Percentiles rank a stretch among this genome's conserved stretches.
Conservation (phyloP, 2,113 vertebrate genomes). For the Jacana jacana region DNA sequence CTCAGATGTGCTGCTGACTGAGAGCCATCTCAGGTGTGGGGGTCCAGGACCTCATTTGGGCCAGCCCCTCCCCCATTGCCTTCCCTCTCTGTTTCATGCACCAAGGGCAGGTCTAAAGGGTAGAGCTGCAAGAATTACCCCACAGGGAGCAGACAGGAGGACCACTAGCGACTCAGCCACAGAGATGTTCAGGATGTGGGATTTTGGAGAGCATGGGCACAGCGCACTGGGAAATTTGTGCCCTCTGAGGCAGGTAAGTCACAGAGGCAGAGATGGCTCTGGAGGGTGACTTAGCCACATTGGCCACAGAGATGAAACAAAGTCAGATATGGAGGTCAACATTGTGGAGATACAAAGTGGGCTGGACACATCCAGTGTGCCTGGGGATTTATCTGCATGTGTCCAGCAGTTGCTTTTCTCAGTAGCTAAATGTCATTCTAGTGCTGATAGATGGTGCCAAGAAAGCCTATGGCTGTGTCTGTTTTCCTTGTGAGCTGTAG, state of each 20-base stretch:
- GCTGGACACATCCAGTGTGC: accelerated
- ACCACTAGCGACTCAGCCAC: too few species aligned
- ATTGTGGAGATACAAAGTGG: background rate
- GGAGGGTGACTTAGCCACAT: background rate
- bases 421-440: background rate
- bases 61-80: background rate
- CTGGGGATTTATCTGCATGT: background rate
- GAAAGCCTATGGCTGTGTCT: accelerated
- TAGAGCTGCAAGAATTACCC: background rate
- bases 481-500: background rate
- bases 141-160: background rate
- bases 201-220: background rate
- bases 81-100: background rate
- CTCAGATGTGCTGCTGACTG: background rate
- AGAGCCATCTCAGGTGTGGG: background rate
- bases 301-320: background rate
- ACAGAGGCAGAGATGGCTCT: background rate
- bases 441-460: background rate
- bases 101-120: background rate
- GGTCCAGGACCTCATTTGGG: accelerated
- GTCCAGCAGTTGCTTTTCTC: background rate
- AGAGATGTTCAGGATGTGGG: background rate
- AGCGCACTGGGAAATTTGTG: accelerated
- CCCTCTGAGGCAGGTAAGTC: background rate
- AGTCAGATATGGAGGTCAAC: background rate